phyloP scores from a whole-genome alignment of 2,113 vertebrate genomes.

The Tauraco erythrolophus region DNA sequence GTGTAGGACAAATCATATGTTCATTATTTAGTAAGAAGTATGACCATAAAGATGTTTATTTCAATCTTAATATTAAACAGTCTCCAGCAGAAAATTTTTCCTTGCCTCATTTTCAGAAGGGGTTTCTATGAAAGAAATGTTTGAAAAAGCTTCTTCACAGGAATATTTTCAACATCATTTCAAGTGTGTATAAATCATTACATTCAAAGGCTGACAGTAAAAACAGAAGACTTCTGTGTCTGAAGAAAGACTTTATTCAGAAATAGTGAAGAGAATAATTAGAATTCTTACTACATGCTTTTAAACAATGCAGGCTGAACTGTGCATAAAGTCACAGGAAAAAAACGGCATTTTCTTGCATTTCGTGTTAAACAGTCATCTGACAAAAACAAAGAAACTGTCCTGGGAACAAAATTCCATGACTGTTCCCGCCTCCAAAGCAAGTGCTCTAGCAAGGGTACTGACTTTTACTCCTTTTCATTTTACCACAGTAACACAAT shows the following conservation, averaged over 20 bases:
- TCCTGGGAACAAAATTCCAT: slow-evolving; percentile 25
- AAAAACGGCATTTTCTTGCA: slow-evolving; percentile 9
- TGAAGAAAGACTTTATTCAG: slow-evolving; percentile 31
- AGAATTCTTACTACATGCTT: slow-evolving; percentile 41
- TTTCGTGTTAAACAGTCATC: background rate
- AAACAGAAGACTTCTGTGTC: slow-evolving; percentile 34
- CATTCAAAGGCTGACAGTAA: slow-evolving; percentile 22
- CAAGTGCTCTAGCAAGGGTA: background rate
- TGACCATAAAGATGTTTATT: background rate
- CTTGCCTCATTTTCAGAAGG: background rate
- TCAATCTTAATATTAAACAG: background rate
- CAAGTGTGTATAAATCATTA: slow-evolving; percentile 7
- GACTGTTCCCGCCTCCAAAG: background rate
- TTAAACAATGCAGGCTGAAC: slow-evolving; percentile 40
- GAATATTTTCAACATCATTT: background rate
- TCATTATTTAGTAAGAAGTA: background rate
- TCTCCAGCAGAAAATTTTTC: background rate
- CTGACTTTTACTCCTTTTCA: background rate
- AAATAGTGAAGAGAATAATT: slow-evolving; percentile 29
- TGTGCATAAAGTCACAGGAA: background rate
- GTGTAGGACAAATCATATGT: rapidly evolving
- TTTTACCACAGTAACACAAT: background rate
- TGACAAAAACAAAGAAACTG: slow-evolving; percentile 26
- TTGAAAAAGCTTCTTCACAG: background rate
- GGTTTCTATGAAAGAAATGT: background rate